phyloP scores from a whole-genome alignment of 1,140 invertebrate genomes.

The Brachionus rotundiformis region DNA sequence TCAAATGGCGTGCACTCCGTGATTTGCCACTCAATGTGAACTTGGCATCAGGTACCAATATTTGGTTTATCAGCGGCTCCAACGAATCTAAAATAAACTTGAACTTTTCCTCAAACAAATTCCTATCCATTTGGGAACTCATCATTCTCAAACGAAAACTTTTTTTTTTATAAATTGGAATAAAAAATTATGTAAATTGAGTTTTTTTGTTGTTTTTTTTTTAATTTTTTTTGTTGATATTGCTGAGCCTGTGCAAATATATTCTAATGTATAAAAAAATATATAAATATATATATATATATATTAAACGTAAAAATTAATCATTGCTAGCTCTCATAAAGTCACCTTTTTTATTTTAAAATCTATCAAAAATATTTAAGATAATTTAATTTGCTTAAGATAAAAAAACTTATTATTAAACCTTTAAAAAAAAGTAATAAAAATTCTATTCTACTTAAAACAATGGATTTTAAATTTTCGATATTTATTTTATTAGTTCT shows the following conservation, averaged over 20 bases:
- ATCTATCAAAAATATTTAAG: background rate
- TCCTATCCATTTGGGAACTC: background rate
- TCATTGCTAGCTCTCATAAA: slow-evolving; percentile 5
- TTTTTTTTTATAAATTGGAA: no score
- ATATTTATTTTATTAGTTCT: background rate
- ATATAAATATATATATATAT: no score
- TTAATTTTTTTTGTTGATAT: background rate
- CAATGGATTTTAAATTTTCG: background rate
- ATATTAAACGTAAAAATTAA: slow-evolving; percentile 6
- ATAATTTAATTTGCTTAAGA: slow-evolving; percentile 16
- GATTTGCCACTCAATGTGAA: background rate
- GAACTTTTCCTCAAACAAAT: slow-evolving; percentile 18
- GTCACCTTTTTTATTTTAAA: background rate
- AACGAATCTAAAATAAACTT: background rate
- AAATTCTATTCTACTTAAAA: slow-evolving; percentile 17
- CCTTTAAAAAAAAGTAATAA: background rate
- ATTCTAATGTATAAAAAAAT: background rate
- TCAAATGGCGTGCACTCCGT: background rate
- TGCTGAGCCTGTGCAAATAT: slow-evolving; percentile 6
- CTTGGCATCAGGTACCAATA: background rate
- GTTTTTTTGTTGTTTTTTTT: background rate
- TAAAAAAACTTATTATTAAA: slow-evolving; percentile 4
- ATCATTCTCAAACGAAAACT: background rate
- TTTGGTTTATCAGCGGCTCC: slow-evolving; percentile 23
- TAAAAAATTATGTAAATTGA: slow-evolving; percentile 28